A percentile compares a stretch with the other conserved stretches of the same genome.
phyloP scores from a whole-genome alignment of 1,140 invertebrate species.

The Leptinotarsa defecta region DNA sequence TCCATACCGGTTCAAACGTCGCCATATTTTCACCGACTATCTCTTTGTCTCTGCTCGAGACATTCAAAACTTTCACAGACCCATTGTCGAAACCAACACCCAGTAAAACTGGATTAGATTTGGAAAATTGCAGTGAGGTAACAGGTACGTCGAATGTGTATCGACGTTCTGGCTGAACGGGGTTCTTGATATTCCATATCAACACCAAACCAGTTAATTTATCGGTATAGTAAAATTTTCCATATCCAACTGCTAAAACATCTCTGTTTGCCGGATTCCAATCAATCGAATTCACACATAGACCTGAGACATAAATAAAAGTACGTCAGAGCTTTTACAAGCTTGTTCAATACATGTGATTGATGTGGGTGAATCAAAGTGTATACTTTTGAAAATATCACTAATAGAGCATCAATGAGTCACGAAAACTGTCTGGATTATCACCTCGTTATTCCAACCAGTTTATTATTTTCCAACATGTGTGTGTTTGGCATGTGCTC shows the following conservation, averaged over 20 bases:
- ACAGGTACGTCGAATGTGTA: constrained; percentile 72
- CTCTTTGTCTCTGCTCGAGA: constrained; percentile 60
- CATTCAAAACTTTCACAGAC: constrained; percentile 72
- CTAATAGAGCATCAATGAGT: no score
- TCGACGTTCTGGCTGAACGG: constrained; percentile 75
- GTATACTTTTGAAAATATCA: no score
- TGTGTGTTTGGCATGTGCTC: no score
- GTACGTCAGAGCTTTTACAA: no score
- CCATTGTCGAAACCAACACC: constrained; percentile 82
- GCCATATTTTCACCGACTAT: constrained; percentile 58
- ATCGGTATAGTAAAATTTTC: constrained; percentile 63
- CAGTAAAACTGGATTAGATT: constrained; percentile 69
- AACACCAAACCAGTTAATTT: constrained; percentile 67
- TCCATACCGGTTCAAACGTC: constrained; percentile 70
- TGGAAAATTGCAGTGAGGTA: constrained; percentile 75
- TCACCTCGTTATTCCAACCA: no score
- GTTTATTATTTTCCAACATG: no score
- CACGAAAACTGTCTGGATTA: no score
- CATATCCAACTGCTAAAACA: constrained; percentile 74
- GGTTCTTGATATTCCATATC: constrained; percentile 87
- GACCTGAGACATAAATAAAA: constrained; percentile 34
- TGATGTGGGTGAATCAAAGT: no score
- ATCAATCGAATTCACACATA: constrained; percentile 61
- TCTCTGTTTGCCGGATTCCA: constrained; percentile 70
- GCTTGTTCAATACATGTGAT: no score